Evolutionary conservation across 2,888 invertebrate genomes (phyloP).

Genomic region (Drosophila koepferae): DNA sequence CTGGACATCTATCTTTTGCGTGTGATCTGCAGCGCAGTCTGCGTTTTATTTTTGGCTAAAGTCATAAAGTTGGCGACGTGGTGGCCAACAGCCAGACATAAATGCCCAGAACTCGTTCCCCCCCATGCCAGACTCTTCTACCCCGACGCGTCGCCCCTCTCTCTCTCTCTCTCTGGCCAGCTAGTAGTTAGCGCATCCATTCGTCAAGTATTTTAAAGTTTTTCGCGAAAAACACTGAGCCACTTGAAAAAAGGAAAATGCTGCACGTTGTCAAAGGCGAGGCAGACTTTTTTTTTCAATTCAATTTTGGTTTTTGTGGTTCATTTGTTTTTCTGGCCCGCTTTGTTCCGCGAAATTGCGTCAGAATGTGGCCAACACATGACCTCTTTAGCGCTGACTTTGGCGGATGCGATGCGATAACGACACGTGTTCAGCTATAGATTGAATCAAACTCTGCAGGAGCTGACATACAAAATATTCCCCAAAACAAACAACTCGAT

Average conservation of each 20-base stretch:
- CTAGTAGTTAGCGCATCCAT: slow-evolving; percentile 67
- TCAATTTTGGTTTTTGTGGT: slow-evolving; percentile 20
- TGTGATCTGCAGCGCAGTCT: slow-evolving; percentile 68
- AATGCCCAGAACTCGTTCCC: slow-evolving; percentile 71
- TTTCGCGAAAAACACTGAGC: slow-evolving; percentile 71
- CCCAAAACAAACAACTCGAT: neutral
- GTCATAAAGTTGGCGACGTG: slow-evolving; percentile 66
- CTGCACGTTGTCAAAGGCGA: slow-evolving; percentile 56
- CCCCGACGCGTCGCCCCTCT: slow-evolving; percentile 9
- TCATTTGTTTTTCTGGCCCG: slow-evolving; percentile 23
- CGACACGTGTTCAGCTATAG: slow-evolving; percentile 48
- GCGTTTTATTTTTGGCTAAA: slow-evolving; percentile 76
- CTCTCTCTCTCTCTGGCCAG: slow-evolving; percentile 31
- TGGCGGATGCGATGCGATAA: slow-evolving; percentile 40
- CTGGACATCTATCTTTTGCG: slow-evolving; percentile 61
- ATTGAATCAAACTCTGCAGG: slow-evolving; percentile 48
- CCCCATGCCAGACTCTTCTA: slow-evolving; percentile 16
- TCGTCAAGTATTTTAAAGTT: slow-evolving; percentile 74
- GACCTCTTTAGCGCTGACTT: slow-evolving; percentile 53
- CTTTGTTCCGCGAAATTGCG: slow-evolving; percentile 45
- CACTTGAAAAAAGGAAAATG: slow-evolving; percentile 66
- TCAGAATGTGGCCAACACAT: slow-evolving; percentile 76
- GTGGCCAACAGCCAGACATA: slow-evolving; percentile 57
- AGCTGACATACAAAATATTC: slow-evolving; percentile 32
- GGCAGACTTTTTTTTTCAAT: slow-evolving; percentile 2